Conservation (phyloP, 1,140 invertebrate species). For the Bombus terrestris region DNA sequence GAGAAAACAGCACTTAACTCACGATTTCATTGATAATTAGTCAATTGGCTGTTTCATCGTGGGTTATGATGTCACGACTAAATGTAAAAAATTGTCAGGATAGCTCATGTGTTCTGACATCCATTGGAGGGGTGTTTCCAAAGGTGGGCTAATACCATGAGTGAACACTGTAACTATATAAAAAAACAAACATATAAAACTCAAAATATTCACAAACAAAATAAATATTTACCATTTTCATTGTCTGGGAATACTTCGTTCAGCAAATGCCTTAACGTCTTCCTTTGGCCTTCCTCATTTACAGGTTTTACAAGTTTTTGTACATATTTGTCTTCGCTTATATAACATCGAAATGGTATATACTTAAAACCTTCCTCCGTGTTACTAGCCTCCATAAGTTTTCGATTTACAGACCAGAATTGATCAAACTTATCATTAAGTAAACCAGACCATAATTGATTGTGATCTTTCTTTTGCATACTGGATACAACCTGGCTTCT, state of each 20-base stretch:
- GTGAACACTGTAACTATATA: slow-evolving; percentile 90
- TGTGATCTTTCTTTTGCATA: slow-evolving; percentile 99
- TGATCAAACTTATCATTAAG: slow-evolving; percentile 99
- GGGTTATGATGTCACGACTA: slow-evolving; percentile 84
- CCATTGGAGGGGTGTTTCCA: slow-evolving; percentile 97
- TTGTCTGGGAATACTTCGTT: slow-evolving; percentile 87
- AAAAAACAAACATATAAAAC: slow-evolving; percentile 56
- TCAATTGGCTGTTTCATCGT: slow-evolving; percentile 44
- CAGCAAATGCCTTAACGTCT: slow-evolving; percentile 89
- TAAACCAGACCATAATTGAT: slow-evolving; percentile 96
- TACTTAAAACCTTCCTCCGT: slow-evolving; percentile 93
- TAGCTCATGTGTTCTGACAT: slow-evolving; percentile 98
- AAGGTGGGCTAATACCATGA: slow-evolving; percentile 94
- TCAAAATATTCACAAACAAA: neutral
- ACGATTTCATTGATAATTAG: slow-evolving; percentile 40
- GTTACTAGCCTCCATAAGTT: slow-evolving; percentile 93
- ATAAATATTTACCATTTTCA: slow-evolving; percentile 79
- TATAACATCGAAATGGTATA: slow-evolving; percentile 96
- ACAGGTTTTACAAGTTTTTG: slow-evolving; percentile 91
- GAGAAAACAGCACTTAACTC: slow-evolving; percentile 1
- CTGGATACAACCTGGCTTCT: slow-evolving; percentile 93
- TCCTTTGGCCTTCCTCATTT: slow-evolving; percentile 88
- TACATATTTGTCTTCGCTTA: slow-evolving; percentile 88
- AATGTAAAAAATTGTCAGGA: slow-evolving; percentile 99
- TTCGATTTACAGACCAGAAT: slow-evolving; percentile 98